Evolutionary conservation across 2,113 vertebrate species (phyloP), one percentile per base, ranked within the genome.

Genomic region (Eretmochelys imbricata): DNA sequence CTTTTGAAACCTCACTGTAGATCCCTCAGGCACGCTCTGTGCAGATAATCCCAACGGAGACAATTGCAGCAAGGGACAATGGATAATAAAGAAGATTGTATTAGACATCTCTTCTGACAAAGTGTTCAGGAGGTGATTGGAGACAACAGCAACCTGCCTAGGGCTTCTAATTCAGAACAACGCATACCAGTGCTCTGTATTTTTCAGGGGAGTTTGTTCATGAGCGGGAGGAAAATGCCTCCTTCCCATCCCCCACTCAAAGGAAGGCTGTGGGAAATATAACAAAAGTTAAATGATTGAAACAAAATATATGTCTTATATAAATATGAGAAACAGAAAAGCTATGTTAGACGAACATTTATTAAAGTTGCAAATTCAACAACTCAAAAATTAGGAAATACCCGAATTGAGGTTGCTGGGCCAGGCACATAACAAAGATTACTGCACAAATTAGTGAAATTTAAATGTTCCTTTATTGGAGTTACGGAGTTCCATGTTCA

Each of bases 291-390:
- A 84, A 75, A 1, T 46, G 19, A 76, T 75, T 76, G 10, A 76
- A 27, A 85, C 93, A 69, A n/a, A 91, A 46, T 2, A 1, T 1
- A 19, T 55, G 3, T 14, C 59, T 83, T 85, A 24, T 10, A 38
- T 55, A 62, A 85, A 25, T 85, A 48, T 3, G 27, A 5, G 76
- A 1, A 13, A 27, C 2, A 2, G 24, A 46, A 95, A 84, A 46
- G 6, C 49, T 12, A 46, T 27, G 1, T n/a, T 48, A 29, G 1
- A 50, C 84, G 3, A 0, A 50, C 9, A 20, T 19, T 19, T 51
- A 80, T 50, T 10, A 84, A 65, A 8, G 50, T 3, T 88, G 10
- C 3, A 51, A 82, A 48, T 3, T 76, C 4, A 82, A 6, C 31
- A 4, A 54, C 65, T 80, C 19, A 59, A 20, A n/a, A 80, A 1